phyloP scores from a whole-genome alignment of 2,888 invertebrate species.

The Hirtodrosophila duncani region DNA sequence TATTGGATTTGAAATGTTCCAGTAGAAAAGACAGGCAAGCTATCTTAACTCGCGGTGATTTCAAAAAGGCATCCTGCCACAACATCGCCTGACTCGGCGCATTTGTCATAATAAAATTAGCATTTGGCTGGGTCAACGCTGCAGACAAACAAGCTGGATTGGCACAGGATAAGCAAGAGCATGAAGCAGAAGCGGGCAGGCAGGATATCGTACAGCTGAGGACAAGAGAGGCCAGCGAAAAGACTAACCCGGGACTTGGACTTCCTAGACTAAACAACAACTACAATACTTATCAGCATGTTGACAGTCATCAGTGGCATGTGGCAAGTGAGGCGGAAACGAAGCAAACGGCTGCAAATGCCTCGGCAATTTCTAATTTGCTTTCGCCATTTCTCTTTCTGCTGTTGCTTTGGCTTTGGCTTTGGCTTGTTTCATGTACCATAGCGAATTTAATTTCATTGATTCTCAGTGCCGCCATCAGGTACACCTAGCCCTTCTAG shows the following conservation, averaged over 20 bases:
- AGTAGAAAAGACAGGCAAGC: too few species aligned
- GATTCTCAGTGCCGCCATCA: too few species aligned
- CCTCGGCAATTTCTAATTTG: slow-evolving; percentile 46
- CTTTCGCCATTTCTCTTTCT: too few species aligned
- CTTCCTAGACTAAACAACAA: slow-evolving; percentile 23
- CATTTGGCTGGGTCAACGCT: slow-evolving; percentile 50
- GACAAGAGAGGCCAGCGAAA: slow-evolving; percentile 8
- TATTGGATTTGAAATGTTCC: too few species aligned
- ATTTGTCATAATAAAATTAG: slow-evolving; percentile 65
- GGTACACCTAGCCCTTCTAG: too few species aligned
- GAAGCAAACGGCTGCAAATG: slow-evolving; percentile 4
- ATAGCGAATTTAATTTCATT: slow-evolving; percentile 41
- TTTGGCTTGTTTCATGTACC: slow-evolving; percentile 30
- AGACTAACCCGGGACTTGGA: slow-evolving; percentile 13
- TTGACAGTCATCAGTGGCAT: slow-evolving; percentile 41
- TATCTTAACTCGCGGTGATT: slow-evolving; percentile 1
- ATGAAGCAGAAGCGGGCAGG: slow-evolving; percentile 1
- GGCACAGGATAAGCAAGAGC: slow-evolving; percentile 4
- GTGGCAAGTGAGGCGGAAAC: slow-evolving; percentile 15
- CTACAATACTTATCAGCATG: slow-evolving; percentile 51
- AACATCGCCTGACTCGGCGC: slow-evolving; percentile 32
- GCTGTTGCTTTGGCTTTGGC: too few species aligned
- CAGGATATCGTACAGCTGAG: not conserved
- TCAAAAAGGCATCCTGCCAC: slow-evolving; percentile 3
- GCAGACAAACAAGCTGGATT: slow-evolving; percentile 1